Evolutionary conservation across 2,113 vertebrate genomes (phyloP).

Genomic region (Pampusana beccarii): DNA sequence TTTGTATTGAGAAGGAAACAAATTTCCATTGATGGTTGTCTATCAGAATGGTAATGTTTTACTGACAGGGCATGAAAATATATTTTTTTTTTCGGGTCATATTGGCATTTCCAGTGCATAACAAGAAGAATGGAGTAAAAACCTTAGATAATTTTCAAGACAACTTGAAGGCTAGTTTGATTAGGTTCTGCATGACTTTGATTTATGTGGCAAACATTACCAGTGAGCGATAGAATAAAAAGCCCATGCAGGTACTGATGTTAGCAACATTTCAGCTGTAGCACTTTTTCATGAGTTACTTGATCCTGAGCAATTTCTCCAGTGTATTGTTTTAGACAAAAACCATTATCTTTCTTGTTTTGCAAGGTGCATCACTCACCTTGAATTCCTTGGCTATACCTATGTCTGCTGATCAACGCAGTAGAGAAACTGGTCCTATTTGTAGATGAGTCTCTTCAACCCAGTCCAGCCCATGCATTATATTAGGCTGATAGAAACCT

Average conservation of each 20-base stretch:
- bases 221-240: not conserved
- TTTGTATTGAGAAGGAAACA: not conserved
- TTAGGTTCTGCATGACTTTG: not conserved
- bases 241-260: not conserved
- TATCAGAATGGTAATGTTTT: not conserved
- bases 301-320: not conserved
- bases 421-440: not conserved
- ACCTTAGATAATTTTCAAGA: not conserved
- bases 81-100: not conserved
- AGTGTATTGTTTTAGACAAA: not conserved
- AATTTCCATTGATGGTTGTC: not conserved
- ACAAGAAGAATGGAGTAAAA: not conserved
- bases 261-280: not conserved
- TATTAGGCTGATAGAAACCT: not conserved
- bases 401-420: not conserved
- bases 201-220: not conserved
- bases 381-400: not conserved
- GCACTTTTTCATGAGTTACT: not conserved
- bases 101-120: not conserved
- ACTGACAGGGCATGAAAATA: not conserved
- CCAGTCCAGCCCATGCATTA: not conserved
- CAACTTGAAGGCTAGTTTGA: not conserved
- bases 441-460: not conserved
- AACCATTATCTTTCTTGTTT: not conserved
- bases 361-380: not conserved